Percentiles rank a stretch among this genome's conserved stretches.
phyloP scores from a whole-genome alignment of 2,888 invertebrate species.

The Melanophora roralis region DNA sequence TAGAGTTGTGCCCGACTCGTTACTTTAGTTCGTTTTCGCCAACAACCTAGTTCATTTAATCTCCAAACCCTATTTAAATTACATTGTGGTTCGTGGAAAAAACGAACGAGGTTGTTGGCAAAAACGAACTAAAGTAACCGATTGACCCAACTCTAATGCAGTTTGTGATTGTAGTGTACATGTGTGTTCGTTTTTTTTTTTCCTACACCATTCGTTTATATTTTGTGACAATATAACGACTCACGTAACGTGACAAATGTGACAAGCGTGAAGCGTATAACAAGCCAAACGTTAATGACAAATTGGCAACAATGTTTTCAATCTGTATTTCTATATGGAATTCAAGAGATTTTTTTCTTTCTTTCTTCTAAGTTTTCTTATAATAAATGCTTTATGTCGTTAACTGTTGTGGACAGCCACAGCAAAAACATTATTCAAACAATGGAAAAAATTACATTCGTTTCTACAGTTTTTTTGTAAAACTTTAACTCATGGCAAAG shows the following conservation, averaged over 20 bases:
- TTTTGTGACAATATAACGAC: conserved; percentile 59
- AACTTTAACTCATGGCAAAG: background rate
- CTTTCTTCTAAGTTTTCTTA: background rate
- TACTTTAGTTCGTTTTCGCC: no score
- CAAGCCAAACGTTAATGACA: conserved; percentile 62
- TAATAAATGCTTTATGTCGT: background rate
- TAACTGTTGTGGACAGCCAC: background rate
- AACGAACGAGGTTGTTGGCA: no score
- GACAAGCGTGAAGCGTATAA: conserved; percentile 62
- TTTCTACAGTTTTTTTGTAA: background rate
- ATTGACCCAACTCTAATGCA: no score
- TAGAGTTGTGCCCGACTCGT: no score
- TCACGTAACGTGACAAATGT: conserved; percentile 63
- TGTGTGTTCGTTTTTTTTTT: conserved; percentile 12
- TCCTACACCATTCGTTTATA: conserved; percentile 35
- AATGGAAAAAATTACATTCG: background rate
- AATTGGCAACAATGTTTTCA: conserved; percentile 59
- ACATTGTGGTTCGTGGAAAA: no score
- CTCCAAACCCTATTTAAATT: no score
- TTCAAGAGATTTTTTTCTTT: background rate
- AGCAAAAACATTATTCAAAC: background rate
- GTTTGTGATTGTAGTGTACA: no score
- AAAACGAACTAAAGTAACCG: no score
- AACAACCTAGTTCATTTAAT: no score
- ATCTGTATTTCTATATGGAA: conserved; percentile 29